These are phyloP conservation scores for Stegastes partitus DNA, from an alignment of 2,113 vertebrate genomes.

Conservation along the genomic window DNA sequence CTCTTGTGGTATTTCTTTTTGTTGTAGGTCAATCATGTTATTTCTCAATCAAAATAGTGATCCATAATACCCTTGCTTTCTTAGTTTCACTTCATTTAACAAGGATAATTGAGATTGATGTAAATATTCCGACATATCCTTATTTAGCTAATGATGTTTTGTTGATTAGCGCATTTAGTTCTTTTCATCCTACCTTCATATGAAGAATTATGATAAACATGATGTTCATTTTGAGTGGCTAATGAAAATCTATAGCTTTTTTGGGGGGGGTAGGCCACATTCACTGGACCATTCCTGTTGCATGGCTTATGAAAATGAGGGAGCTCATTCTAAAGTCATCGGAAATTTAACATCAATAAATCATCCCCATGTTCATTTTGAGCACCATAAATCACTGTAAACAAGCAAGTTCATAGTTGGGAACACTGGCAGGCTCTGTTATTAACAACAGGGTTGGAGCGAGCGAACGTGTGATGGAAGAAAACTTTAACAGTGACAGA, in stretches of 20 bases:
- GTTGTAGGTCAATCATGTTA: constrained; percentile 54
- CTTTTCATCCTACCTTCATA: constrained; percentile 40
- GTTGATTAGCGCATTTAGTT: constrained; percentile 65
- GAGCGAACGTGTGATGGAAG: constrained; percentile 29
- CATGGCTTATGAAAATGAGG: constrained; percentile 26
- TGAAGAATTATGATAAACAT: constrained; percentile 56
- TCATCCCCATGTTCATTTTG: constrained; percentile 36
- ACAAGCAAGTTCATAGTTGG: constrained; percentile 23
- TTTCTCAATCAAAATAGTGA: constrained; percentile 54
- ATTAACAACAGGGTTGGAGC: constrained; percentile 11
- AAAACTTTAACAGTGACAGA: constrained; percentile 16
- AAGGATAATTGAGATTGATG: constrained; percentile 70
- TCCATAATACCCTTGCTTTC: constrained; percentile 35
- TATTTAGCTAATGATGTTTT: constrained; percentile 67
- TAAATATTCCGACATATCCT: constrained; percentile 68
- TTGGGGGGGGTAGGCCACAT: constrained; percentile 1
- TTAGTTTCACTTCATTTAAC: constrained; percentile 68
- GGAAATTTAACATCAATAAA: constrained; percentile 53
- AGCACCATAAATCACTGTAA: constrained; percentile 52
- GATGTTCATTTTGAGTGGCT: constrained; percentile 36
- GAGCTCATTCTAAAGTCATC: constrained; percentile 43
- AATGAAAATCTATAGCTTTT: constrained; percentile 43
- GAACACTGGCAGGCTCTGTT: constrained; percentile 8
- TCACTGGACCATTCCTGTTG: constrained; percentile 26
- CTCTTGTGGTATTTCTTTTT: constrained; percentile 23